These are phyloP conservation scores for Acrossocheilus wenchowensis DNA, from an alignment of 2,797 vertebrate genomes.

Conservation along the genomic window DNA sequence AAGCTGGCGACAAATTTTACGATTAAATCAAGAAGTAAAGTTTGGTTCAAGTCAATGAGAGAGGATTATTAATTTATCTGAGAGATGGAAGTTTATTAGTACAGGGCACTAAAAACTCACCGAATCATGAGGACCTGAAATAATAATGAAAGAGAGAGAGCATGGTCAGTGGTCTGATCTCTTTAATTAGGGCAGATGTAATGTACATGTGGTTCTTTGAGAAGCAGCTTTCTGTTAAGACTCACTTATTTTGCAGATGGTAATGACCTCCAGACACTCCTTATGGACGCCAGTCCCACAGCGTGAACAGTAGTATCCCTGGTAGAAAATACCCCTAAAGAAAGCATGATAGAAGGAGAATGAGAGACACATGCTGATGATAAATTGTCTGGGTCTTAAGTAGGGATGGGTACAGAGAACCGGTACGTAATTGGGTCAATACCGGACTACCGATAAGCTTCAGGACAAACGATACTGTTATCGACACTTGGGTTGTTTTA, in stretches of 20 bases:
- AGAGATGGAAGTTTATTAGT: conserved; percentile 27
- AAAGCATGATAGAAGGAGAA: neutral
- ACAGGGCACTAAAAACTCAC: conserved; percentile 71
- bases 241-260: conserved; percentile 96
- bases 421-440: no score
- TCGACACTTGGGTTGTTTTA: no score
- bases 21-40: conserved; percentile 17
- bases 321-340: conserved; percentile 94
- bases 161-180: conserved; percentile 34
- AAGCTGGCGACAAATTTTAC: conserved; percentile 1
- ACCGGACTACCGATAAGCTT: no score
- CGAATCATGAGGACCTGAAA: conserved; percentile 81
- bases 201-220: conserved; percentile 2
- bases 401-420: no score
- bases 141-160: conserved; percentile 38
- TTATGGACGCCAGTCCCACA: conserved; percentile 96
- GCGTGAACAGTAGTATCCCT: conserved; percentile 93
- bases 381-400: neutral
- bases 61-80: conserved; percentile 3
- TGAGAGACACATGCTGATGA: conserved; percentile 2
- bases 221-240: conserved; percentile 57
- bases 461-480: no score
- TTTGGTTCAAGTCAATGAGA: neutral
- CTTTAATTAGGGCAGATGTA: conserved; percentile 42
- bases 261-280: conserved; percentile 94